Conservation (phyloP, 1,140 invertebrate genomes). For the Antheraea pernyi region DNA sequence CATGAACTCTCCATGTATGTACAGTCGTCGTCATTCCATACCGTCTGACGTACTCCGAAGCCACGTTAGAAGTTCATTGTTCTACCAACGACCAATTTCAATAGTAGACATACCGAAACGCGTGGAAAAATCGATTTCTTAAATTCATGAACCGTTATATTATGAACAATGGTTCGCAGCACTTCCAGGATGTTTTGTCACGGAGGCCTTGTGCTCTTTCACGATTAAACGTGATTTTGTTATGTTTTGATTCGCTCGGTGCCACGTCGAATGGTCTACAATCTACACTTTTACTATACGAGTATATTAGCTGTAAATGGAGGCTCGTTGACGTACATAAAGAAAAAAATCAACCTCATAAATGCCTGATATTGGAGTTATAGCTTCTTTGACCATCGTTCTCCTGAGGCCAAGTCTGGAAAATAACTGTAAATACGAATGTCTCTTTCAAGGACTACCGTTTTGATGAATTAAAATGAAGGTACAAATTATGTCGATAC, state of each 20-base stretch:
- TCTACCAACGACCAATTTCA: constrained; percentile 17
- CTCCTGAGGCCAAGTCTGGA: too few relatives aligned
- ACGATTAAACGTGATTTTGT: constrained; percentile 1
- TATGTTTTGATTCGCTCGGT: background rate
- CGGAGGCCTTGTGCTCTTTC: background rate
- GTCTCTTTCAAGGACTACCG: too few relatives aligned
- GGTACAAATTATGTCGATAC: too few relatives aligned
- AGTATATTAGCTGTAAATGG: background rate
- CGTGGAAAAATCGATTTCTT: background rate
- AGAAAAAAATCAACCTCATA: too few relatives aligned
- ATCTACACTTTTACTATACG: background rate
- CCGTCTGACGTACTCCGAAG: background rate
- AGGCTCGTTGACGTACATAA: too few relatives aligned
- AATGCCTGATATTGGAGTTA: too few relatives aligned
- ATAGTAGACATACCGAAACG: background rate
- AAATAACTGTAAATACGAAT: too few relatives aligned
- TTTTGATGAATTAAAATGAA: too few relatives aligned
- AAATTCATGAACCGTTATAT: background rate
- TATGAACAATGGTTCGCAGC: background rate
- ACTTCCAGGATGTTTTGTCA: constrained; percentile 4
- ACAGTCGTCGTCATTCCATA: background rate
- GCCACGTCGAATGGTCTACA: background rate
- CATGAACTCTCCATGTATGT: background rate
- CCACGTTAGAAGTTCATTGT: constrained; percentile 23
- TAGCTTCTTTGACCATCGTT: too few relatives aligned